Conservation (phyloP, 2,113 vertebrate species). For the Crotalus horridus region DNA sequence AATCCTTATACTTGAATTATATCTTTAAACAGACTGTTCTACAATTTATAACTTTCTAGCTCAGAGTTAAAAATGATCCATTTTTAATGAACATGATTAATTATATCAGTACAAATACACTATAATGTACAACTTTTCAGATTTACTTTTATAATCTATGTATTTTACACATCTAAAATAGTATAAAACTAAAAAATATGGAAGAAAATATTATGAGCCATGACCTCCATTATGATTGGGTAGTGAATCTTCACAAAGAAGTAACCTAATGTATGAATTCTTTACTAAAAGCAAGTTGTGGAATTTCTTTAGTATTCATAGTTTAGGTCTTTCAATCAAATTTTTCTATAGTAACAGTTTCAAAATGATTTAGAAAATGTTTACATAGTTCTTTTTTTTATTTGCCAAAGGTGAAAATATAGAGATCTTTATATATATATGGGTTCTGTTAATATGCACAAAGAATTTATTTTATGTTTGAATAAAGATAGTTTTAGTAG, state of each 20-base stretch:
- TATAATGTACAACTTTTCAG: neutral
- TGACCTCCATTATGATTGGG: neutral
- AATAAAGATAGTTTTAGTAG: neutral
- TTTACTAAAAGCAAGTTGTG: neutral
- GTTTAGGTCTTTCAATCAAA: neutral
- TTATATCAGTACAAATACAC: neutral
- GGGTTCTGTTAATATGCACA: neutral
- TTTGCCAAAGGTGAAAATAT: neutral
- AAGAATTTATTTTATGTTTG: neutral
- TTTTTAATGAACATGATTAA: neutral
- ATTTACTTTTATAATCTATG: neutral
- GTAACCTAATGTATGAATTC: neutral
- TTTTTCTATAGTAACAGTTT: neutral
- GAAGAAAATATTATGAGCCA: neutral
- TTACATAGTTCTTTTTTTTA: neutral
- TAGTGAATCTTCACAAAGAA: neutral
- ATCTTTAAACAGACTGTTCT: neutral
- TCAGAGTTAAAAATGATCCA: neutral
- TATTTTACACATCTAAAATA: neutral
- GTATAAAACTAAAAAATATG: neutral
- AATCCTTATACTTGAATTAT: neutral
- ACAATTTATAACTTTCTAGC: neutral
- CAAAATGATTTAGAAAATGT: neutral
- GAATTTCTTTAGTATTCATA: neutral
- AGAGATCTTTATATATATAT: neutral